These are phyloP conservation scores for Conus canariensis DNA, from an alignment of 2,888 invertebrate species.

Conservation along the genomic window DNA sequence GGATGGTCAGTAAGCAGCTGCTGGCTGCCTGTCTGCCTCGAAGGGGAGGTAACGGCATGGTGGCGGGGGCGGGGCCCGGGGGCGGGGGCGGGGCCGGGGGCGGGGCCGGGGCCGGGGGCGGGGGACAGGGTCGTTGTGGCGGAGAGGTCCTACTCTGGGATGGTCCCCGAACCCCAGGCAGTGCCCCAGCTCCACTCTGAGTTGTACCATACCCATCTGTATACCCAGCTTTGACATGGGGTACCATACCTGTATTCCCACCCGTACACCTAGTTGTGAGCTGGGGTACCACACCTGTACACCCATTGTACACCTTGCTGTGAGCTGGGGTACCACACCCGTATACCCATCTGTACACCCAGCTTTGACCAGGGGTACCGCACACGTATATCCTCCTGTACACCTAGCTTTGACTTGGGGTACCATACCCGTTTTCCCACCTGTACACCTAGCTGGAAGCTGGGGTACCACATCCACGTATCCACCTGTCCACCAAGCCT, in stretches of 20 bases:
- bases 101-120: background rate
- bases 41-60: background rate
- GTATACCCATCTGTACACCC: no score
- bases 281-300: no score
- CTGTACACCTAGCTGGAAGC: background rate
- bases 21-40: background rate
- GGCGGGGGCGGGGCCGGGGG: background rate
- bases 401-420: conserved; percentile 73
- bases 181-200: conserved; percentile 71
- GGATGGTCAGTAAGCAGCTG: conserved; percentile 46
- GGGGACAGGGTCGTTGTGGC: background rate
- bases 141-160: background rate
- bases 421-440: background rate
- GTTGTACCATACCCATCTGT: conserved; percentile 77
- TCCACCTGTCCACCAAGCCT: no score
- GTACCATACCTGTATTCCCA: background rate
- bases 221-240: conserved; percentile 74
- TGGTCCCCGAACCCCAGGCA: conserved; percentile 11
- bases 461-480: no score
- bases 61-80: background rate
- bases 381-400: conserved; percentile 73
- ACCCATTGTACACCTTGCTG: no score
- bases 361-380: no score
- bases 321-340: no score
- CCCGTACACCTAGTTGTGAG: background rate